These are phyloP conservation scores for Steinernema khuongi DNA, from an alignment of 1,140 invertebrate species.

Conservation along the genomic window DNA sequence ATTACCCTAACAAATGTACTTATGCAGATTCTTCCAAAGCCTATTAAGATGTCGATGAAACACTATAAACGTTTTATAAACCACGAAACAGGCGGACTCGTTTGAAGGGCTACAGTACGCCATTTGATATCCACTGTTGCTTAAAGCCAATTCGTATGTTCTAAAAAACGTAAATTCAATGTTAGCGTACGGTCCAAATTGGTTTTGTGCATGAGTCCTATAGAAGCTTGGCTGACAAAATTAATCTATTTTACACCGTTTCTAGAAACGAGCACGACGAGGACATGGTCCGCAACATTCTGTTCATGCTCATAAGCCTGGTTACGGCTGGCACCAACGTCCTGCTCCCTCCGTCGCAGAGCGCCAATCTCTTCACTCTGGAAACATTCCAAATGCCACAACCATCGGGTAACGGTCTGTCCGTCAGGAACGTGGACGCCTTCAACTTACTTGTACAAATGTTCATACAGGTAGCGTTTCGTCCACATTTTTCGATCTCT, in stretches of 20 bases:
- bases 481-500: not conserved
- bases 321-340: conserved; percentile 48
- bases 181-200: conserved; percentile 12
- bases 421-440: conserved; percentile 48
- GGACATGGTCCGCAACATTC: conserved; percentile 44
- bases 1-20: too few relatives aligned
- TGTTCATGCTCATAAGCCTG: conserved; percentile 42
- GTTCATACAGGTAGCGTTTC: conserved; percentile 28
- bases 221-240: not conserved
- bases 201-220: not conserved
- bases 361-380: conserved; percentile 44
- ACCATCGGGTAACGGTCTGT: conserved; percentile 35
- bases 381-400: conserved; percentile 44
- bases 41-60: too few relatives aligned
- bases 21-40: too few relatives aligned
- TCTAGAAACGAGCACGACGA: conserved; percentile 36
- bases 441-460: conserved; percentile 52
- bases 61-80: too few relatives aligned
- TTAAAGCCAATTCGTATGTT: too few relatives aligned
- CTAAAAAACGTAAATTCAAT: too few relatives aligned
- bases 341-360: conserved; percentile 32
- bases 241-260: not conserved
- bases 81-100: too few relatives aligned
- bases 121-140: too few relatives aligned
- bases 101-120: too few relatives aligned